Base-by-base conservation (phyloP, 1,140 invertebrate species). In the Neodiprion fabricii region DNA sequence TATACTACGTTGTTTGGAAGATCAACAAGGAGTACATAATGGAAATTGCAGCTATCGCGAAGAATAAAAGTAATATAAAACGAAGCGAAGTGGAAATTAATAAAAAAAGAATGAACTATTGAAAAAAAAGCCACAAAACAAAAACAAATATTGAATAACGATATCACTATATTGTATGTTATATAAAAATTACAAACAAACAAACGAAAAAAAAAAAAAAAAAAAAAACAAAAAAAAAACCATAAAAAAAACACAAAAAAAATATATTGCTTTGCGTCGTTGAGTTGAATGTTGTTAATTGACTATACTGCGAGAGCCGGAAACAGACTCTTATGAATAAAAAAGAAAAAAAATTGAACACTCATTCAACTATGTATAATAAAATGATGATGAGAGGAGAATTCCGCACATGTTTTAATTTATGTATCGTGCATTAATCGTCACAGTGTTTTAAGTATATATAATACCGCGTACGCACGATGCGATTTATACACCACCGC, bases 241-340 rank as follows among this genome's bases (percentile, higher is more conserved):
- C 78, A 79, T 82, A 85, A 40, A 40, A 28, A 40, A 40, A 40
- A 40, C 28, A 40, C 28, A 40, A 40, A 40, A 40, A 40, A 40
- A 40, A 85, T 84, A 72, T 78, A 85, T 84, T 85, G 85, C 85
- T 88, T 87, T 83, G 82, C 82, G 80, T 81, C 77, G 84, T 86
- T 88, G 76, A 85, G 83, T 87, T 87, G 80, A 84, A 85, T 87
- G 86, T 87, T 87, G 83, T 86, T 86, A 84, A 40, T 40, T 40
- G 5, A 61, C 11, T 61, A 61, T 61, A 61, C 77, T 83, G 82
- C 77, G 75, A 74, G 79, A 81, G 79, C 76, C 70, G 75, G 76
- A 78, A 71, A 75, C 78, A 84, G 78, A 81, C 81, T 84, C 82
- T 82, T 83, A 83, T 85, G 83, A 82, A 81, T 84, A 61, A 5